These are phyloP conservation scores for Corythornis madagascariensis DNA, from an alignment of 2,113 vertebrate genomes.

Conservation along the genomic window DNA sequence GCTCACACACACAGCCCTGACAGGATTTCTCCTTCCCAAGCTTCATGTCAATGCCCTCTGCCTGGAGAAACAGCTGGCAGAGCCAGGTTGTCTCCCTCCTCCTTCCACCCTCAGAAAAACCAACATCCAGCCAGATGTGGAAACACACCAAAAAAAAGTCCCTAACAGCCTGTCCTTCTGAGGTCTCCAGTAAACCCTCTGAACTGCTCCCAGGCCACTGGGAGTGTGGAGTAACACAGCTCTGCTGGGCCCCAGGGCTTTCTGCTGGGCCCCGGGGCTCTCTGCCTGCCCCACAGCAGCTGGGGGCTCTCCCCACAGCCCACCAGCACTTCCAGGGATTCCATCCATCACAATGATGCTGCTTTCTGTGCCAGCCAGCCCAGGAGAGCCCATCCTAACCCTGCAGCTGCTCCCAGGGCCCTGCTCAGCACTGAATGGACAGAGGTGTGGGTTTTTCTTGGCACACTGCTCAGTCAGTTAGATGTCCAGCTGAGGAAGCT, in stretches of 20 bases:
- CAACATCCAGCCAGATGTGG: neutral
- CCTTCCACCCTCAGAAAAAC: neutral
- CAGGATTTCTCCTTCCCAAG: neutral
- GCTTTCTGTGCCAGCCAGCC: neutral
- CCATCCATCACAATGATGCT: rapidly evolving
- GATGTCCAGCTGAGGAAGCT: neutral
- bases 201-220: neutral
- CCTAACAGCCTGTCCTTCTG: neutral
- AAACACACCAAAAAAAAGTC: neutral
- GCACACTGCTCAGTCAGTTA: neutral
- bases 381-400: neutral
- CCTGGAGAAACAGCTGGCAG: neutral
- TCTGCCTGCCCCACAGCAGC: neutral
- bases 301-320: neutral
- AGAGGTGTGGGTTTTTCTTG: neutral
- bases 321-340: neutral
- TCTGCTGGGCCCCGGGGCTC: neutral
- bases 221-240: neutral
- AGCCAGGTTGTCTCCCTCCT: neutral
- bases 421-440: neutral
- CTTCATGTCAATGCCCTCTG: neutral
- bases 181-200: neutral
- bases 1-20: neutral
- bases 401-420: neutral
- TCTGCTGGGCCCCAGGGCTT: neutral